phyloP scores from a whole-genome alignment of 2,888 invertebrate species.

The Druceiella hillmani region DNA sequence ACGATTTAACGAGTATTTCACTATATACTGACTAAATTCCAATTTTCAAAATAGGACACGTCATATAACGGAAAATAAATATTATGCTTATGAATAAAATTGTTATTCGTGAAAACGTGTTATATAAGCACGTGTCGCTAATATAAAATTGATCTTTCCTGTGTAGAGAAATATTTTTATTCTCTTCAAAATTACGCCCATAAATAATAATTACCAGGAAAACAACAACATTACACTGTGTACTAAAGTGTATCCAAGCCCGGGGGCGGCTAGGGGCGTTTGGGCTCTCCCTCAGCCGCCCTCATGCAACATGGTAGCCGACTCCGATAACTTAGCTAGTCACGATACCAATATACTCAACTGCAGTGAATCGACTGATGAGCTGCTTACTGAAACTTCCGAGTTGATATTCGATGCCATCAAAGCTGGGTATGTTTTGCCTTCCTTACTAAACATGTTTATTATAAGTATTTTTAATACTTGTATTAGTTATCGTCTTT shows the following conservation, averaged over 20 bases:
- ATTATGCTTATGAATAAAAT: too few relatives aligned
- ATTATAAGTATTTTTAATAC: not conserved
- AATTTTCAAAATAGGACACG: too few relatives aligned
- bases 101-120: too few relatives aligned
- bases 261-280: constrained; percentile 85
- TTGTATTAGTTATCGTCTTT: not conserved
- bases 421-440: constrained; percentile 69
- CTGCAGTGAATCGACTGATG: constrained; percentile 36
- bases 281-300: constrained; percentile 80
- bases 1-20: too few relatives aligned
- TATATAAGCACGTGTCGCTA: too few relatives aligned
- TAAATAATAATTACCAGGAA: constrained; percentile 34
- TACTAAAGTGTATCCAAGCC: constrained; percentile 71
- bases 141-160: too few relatives aligned
- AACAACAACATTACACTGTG: constrained; percentile 36
- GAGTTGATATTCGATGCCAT: constrained; percentile 82
- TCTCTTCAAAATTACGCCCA: too few relatives aligned
- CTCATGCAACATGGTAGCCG: constrained; percentile 74
- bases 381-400: constrained; percentile 41
- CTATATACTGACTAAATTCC: too few relatives aligned
- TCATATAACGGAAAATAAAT: too few relatives aligned
- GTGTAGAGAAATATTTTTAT: too few relatives aligned
- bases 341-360: constrained; percentile 38
- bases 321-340: constrained; percentile 50
- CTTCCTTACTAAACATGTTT: too few relatives aligned